These are phyloP conservation scores for Stenolophus ochropezus DNA, from an alignment of 2,888 invertebrate species.

Conservation along the genomic window DNA sequence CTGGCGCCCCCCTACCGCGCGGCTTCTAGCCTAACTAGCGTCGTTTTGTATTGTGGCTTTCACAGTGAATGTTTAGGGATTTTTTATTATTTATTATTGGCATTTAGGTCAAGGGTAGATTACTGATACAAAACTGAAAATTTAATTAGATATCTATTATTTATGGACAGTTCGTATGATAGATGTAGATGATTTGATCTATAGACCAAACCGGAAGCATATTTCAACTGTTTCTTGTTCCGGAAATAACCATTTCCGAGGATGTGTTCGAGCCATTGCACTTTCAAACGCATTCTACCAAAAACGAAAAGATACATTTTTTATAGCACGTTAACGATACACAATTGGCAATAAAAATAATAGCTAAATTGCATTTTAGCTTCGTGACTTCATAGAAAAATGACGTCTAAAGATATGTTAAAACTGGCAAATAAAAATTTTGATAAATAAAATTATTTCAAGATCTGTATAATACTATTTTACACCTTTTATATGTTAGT, in stretches of 20 bases:
- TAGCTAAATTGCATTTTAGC: too few species aligned
- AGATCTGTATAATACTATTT: too few species aligned
- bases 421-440: too few species aligned
- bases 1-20: not conserved
- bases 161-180: not conserved
- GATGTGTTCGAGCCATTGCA: slow-evolving; percentile 7
- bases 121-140: slow-evolving; percentile 11
- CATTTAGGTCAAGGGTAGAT: slow-evolving; percentile 30
- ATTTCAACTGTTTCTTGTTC: slow-evolving; percentile 27
- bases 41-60: slow-evolving; percentile 34
- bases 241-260: slow-evolving; percentile 19
- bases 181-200: not conserved
- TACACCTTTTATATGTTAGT: too few species aligned
- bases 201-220: slow-evolving; percentile 9
- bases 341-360: too few species aligned
- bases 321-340: too few species aligned
- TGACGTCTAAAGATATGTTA: too few species aligned
- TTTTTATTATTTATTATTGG: slow-evolving; percentile 43
- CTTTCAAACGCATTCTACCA: not conserved
- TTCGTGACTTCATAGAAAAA: too few species aligned
- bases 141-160: not conserved
- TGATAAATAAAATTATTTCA: too few species aligned
- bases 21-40: slow-evolving; percentile 2
- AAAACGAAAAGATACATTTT: not conserved
- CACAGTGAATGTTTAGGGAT: slow-evolving; percentile 25